phyloP scores from a whole-genome alignment of 2,888 invertebrate species.

The Orthonevra nobilis region DNA sequence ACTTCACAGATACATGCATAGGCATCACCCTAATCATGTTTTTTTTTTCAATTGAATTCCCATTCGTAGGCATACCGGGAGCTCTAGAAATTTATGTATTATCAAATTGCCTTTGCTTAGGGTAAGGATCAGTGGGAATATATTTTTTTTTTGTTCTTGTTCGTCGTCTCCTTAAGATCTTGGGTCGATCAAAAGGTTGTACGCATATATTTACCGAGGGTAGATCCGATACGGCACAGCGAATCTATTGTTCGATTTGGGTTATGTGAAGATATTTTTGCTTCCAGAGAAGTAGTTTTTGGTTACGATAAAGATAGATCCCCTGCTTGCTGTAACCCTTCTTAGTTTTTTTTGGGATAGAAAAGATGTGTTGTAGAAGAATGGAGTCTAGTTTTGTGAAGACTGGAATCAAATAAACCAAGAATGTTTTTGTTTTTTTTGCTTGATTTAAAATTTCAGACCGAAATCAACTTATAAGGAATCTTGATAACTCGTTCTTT shows the following conservation, averaged over 20 bases:
- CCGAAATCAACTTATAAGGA: conserved; percentile 19
- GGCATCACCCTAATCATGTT: conserved; percentile 54
- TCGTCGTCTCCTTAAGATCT: conserved; percentile 14
- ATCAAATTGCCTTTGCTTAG: conserved; percentile 56
- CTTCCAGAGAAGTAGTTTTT: conserved; percentile 16
- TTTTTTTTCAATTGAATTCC: conserved; percentile 51
- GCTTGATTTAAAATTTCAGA: background rate
- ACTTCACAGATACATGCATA: conserved; percentile 4
- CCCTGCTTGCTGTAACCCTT: background rate
- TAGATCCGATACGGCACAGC: conserved; percentile 3
- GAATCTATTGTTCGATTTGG: conserved; percentile 40
- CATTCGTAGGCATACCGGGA: conserved; percentile 36
- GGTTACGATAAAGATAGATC: background rate
- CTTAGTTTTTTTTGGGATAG: no score
- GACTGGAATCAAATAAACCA: no score
- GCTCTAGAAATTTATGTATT: conserved; percentile 41
- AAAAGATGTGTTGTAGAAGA: no score
- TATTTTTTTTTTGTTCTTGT: conserved; percentile 8
- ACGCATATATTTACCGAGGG: background rate
- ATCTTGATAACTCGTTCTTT: conserved; percentile 49
- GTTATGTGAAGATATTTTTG: conserved; percentile 37
- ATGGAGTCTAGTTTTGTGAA: no score
- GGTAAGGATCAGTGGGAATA: conserved; percentile 63
- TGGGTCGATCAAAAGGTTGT: background rate
- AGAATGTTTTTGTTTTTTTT: background rate